Conservation (phyloP, 2,113 vertebrate genomes). For the Tyrannus savana region DNA sequence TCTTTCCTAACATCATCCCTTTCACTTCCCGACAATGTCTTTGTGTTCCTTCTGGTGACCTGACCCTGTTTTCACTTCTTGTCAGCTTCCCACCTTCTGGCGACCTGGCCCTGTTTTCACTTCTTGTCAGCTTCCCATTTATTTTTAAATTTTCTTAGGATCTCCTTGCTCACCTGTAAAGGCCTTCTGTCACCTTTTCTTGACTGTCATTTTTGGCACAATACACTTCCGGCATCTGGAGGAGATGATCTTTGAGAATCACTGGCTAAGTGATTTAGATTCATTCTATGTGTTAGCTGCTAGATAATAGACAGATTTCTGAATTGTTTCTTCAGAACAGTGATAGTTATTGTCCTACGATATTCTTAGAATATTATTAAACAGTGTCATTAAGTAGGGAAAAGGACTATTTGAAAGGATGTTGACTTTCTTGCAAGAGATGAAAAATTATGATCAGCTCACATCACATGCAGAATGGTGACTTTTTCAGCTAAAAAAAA, state of each 20-base stretch:
- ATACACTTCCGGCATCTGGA: neutral
- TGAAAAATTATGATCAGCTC: neutral
- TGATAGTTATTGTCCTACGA: neutral
- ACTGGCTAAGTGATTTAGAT: neutral
- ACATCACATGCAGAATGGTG: neutral
- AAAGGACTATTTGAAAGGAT: neutral
- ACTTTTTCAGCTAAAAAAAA: neutral
- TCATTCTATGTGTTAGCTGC: neutral
- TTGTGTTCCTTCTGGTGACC: neutral
- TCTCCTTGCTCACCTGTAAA: neutral
- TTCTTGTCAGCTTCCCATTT: neutral
- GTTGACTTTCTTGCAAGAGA: neutral
- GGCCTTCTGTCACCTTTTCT: neutral
- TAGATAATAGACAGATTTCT: neutral
- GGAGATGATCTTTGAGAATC: neutral
- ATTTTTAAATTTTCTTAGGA: neutral
- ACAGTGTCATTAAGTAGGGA: neutral
- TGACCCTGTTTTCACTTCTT: neutral
- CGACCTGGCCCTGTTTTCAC: neutral
- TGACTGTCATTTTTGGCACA: neutral
- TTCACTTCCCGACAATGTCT: accelerated
- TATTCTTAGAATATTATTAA: neutral
- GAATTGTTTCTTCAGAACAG: neutral
- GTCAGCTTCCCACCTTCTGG: neutral
- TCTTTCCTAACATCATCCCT: neutral